Conservation (phyloP, 2,113 vertebrate species). For the Salvator merianae region DNA sequence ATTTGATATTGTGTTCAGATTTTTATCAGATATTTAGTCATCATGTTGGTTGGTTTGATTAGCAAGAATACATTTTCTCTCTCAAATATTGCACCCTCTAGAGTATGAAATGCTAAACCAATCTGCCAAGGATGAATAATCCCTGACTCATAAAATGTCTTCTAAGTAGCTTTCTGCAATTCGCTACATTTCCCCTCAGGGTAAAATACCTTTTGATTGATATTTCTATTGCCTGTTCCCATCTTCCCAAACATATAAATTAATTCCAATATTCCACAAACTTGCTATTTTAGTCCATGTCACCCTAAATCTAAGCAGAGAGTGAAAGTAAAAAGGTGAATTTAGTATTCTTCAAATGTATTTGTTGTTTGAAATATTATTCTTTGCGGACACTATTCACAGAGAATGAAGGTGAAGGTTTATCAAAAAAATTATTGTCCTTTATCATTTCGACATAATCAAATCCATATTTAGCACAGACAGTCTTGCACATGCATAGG, state of each 20-base stretch:
- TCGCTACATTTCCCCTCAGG: slow-evolving; percentile 7
- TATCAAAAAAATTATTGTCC: background rate
- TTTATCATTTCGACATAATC: background rate
- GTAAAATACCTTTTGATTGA: background rate
- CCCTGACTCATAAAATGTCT: slow-evolving; percentile 5
- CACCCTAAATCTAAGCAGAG: background rate
- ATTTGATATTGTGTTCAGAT: background rate
- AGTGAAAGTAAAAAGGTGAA: background rate
- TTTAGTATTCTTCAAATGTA: background rate
- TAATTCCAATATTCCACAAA: background rate
- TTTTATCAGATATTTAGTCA: background rate
- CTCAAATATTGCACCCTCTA: background rate
- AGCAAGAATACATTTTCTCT: background rate
- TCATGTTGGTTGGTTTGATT: background rate
- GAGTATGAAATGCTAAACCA: background rate
- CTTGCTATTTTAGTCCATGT: background rate
- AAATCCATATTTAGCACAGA: background rate
- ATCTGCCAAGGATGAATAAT: slow-evolving; percentile 12
- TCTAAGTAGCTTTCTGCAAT: slow-evolving; percentile 15
- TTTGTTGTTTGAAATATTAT: background rate
- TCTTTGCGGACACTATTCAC: background rate
- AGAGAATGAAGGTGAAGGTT: background rate
- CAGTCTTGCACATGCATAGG: background rate
- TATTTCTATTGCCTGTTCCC: background rate
- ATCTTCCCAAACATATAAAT: background rate